These are phyloP conservation scores for Sylvia borin DNA, from an alignment of 2,797 vertebrate genomes.

Conservation along the genomic window DNA sequence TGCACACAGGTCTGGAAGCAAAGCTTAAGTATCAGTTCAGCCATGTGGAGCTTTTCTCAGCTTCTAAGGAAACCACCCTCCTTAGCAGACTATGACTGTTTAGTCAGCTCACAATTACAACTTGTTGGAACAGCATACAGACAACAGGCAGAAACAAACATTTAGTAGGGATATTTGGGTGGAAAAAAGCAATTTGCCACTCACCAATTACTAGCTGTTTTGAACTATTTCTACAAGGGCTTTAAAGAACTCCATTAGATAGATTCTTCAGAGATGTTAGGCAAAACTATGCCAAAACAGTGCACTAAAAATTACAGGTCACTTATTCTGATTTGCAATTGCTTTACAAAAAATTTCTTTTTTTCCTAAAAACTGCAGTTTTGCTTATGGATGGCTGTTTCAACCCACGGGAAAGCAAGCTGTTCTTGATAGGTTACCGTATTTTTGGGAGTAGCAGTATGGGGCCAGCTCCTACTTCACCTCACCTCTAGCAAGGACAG, in stretches of 20 bases:
- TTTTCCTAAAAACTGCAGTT: neutral
- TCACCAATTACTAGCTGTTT: neutral
- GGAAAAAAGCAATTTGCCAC: neutral
- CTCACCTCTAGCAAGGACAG: neutral
- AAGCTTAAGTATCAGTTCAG: neutral
- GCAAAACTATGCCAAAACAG: neutral
- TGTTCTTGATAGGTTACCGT: neutral
- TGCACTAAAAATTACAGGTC: neutral
- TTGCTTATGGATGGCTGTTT: neutral
- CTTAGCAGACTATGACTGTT: neutral
- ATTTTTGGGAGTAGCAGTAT: neutral
- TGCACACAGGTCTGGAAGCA: neutral
- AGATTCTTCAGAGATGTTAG: neutral
- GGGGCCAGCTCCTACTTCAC: neutral
- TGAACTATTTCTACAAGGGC: neutral
- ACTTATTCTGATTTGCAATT: neutral
- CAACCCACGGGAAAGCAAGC: neutral
- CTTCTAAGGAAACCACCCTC: neutral
- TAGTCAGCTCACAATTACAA: neutral
- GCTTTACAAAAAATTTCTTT: neutral
- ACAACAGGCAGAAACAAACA: neutral
- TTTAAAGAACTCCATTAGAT: neutral
- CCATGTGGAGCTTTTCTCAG: neutral
- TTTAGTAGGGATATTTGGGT: neutral
- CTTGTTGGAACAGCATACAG: neutral